Evolutionary conservation across 92 coral and sea anemone species (phyloP), one percentile per base, ranked within the genome.

Genomic region (Heteractis magnifica): DNA sequence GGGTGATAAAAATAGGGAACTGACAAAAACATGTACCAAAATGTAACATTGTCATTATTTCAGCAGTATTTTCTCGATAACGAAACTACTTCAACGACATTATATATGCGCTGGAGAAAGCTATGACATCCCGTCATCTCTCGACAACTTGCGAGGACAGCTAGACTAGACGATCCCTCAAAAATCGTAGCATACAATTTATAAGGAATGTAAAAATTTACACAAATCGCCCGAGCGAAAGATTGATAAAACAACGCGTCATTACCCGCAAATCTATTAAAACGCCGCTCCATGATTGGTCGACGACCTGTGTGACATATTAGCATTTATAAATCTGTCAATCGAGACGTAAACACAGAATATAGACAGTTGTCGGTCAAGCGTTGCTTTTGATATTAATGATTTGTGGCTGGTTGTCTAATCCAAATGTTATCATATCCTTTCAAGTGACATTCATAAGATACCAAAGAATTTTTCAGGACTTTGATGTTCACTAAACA

Each of bases 231-330:
- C 75, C 79, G 79, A 76, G 79, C 79, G 83, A 80, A 50, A 65
- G 56, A 71, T 52, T 18, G 52, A 58, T 59, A 51, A 59, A 83
- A 90, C 83, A 85, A 64, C 89, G 87, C 78, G 64, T 89, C 94
- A 90, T 91, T 78, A 93, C 97, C 97, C 87, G 97, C 80, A 86
- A 88, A 86, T 56, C 93, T 71, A 90, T 90, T 92, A 92, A 92
- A 81, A 81, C 65, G 89, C 81, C 87, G 92, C 83, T 81, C 73
- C 21, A 23, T 93, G 97, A 93, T 93, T 93, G 97, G 97, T 79
- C 81, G 72, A 68, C 26, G 55, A 8, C 56, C 76, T 44, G 76
- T 84, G 76, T 72, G 79, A 71, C 52, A 75, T 86, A 87, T 92
- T 92, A 87, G 92, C 87, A 82, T 89, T 78, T 89, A 56, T 50